Percentiles rank a stretch among this genome's conserved stretches.
These are phyloP conservation scores for Seira musarum DNA, from an alignment of 2,888 invertebrate genomes.

Conservation along the genomic window DNA sequence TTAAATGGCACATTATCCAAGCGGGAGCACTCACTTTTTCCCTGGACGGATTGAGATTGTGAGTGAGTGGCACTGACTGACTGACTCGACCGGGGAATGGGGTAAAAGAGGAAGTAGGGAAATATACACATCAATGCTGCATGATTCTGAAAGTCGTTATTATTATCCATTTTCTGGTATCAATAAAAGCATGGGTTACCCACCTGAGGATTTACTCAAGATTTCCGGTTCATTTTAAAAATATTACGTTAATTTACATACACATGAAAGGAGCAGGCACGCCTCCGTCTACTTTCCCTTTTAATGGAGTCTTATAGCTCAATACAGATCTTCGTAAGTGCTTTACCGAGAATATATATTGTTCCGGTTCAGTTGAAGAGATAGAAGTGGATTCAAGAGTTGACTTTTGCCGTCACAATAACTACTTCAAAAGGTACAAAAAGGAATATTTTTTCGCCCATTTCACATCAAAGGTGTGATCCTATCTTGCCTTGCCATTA, in stretches of 20 bases:
- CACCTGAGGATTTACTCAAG: constrained; percentile 69
- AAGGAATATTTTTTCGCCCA: no score
- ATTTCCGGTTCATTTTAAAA: constrained; percentile 66
- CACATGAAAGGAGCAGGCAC: no score
- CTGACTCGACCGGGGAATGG: not conserved
- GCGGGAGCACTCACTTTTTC: not conserved
- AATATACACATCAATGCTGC: no score
- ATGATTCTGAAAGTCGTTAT: no score
- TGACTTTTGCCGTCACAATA: not conserved
- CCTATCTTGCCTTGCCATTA: no score
- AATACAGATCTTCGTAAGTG: constrained; percentile 69
- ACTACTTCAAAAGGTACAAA: no score
- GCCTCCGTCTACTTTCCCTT: no score
- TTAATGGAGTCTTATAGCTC: constrained; percentile 45
- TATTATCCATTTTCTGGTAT: no score
- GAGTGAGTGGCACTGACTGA: not conserved
- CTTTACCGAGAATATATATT: constrained; percentile 70
- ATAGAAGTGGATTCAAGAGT: constrained; percentile 25
- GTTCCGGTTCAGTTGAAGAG: constrained; percentile 65
- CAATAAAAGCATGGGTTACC: constrained; percentile 52
- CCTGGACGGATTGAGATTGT: not conserved
- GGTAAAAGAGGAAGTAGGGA: no score
- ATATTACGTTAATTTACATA: constrained; percentile 51
- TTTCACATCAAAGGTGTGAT: no score
- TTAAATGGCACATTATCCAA: not conserved